Percentiles rank a stretch among this genome's conserved stretches.
These are phyloP conservation scores for Callaeas wilsoni DNA, from an alignment of 2,113 vertebrate genomes.

Conservation along the genomic window DNA sequence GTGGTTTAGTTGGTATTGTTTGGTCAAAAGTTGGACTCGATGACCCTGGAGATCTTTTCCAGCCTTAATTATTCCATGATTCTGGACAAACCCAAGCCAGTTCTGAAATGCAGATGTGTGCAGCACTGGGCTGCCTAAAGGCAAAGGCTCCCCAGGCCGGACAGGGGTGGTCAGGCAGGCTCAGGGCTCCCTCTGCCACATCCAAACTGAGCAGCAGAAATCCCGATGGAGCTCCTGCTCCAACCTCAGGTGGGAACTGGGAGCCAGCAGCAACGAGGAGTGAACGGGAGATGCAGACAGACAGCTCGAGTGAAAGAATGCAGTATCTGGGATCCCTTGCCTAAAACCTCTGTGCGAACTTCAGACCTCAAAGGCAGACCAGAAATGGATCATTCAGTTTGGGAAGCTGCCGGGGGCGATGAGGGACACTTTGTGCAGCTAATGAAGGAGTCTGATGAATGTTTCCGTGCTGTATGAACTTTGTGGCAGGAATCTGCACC, in stretches of 20 bases:
- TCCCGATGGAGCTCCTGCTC: background rate
- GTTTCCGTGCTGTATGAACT: constrained; percentile 11
- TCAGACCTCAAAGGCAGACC: background rate
- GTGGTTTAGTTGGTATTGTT: background rate
- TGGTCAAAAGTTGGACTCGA: background rate
- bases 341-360: background rate
- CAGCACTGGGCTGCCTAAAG: background rate
- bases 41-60: background rate
- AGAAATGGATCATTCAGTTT: background rate
- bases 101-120: background rate
- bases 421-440: background rate
- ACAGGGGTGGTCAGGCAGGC: background rate
- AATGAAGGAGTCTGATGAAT: background rate
- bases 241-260: background rate
- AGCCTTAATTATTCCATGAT: background rate
- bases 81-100: background rate
- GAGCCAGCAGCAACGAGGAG: background rate
- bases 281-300: background rate
- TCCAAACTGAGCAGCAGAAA: background rate
- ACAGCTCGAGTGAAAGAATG: background rate
- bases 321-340: background rate
- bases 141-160: background rate
- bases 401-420: background rate
- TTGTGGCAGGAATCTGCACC: background rate
- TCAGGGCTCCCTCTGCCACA: background rate